Evolutionary conservation across 2,888 invertebrate species (phyloP).

Genomic region (Phengaris arion): DNA sequence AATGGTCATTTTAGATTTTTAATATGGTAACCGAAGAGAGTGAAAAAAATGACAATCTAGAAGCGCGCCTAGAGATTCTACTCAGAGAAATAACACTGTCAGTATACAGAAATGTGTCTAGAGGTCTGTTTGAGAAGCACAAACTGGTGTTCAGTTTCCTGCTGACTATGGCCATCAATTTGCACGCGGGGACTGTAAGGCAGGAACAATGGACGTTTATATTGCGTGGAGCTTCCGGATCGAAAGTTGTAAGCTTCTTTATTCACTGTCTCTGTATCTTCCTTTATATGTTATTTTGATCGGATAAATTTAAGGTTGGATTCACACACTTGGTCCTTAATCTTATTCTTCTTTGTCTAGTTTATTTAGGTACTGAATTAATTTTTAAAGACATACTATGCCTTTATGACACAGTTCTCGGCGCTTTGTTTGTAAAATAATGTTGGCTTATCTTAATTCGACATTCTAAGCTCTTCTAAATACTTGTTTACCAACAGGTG

Average conservation of each 20-base stretch:
- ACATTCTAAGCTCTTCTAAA: background rate
- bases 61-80: constrained; percentile 83
- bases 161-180: constrained; percentile 86
- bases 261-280: background rate
- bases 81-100: constrained; percentile 88
- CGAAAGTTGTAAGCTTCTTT: constrained; percentile 60
- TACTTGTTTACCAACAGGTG: constrained; percentile 44
- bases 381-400: no score
- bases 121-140: constrained; percentile 94
- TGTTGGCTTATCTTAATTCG: background rate
- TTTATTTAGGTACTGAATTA: no score
- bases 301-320: no score
- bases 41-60: constrained; percentile 83
- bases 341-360: no score
- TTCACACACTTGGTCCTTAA: no score
- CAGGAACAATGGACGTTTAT: constrained; percentile 87
- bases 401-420: no score
- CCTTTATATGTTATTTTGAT: no score
- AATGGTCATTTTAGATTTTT: constrained; percentile 80
- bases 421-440: no score
- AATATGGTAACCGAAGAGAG: constrained; percentile 88
- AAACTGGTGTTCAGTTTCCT: constrained; percentile 94
- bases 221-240: constrained; percentile 85
- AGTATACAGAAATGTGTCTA: constrained; percentile 91
- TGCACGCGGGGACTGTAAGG: constrained; percentile 80